Evolutionary conservation across 2,888 invertebrate species (phyloP).

Genomic region (Tipula unca): DNA sequence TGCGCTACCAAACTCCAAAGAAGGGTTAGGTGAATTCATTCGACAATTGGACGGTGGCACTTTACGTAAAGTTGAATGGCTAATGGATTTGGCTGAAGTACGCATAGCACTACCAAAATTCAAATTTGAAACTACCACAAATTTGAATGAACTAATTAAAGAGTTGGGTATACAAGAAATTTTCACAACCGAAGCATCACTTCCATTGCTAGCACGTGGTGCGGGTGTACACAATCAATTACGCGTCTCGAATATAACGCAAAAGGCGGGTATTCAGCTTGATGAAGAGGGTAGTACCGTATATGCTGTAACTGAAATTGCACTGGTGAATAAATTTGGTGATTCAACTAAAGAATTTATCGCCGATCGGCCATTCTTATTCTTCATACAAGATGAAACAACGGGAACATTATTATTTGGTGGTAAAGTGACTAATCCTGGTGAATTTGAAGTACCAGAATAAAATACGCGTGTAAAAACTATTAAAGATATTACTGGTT

Average conservation of each 20-base stretch:
- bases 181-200: slow-evolving; percentile 59
- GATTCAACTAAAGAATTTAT: slow-evolving; percentile 52
- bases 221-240: slow-evolving; percentile 45
- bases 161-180: slow-evolving; percentile 65
- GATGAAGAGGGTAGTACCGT: slow-evolving; percentile 67
- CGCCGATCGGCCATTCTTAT: slow-evolving; percentile 67
- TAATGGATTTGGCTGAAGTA: slow-evolving; percentile 51
- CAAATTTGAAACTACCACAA: slow-evolving; percentile 59
- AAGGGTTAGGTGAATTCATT: slow-evolving; percentile 52
- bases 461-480: background rate
- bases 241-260: slow-evolving; percentile 59
- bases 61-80: slow-evolving; percentile 49
- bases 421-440: slow-evolving; percentile 62
- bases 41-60: slow-evolving; percentile 47
- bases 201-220: slow-evolving; percentile 58
- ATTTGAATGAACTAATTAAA: slow-evolving; percentile 42
- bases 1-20: slow-evolving; percentile 55
- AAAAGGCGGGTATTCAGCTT: slow-evolving; percentile 67
- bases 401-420: slow-evolving; percentile 66
- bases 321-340: slow-evolving; percentile 66
- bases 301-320: slow-evolving; percentile 58
- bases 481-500: no score
- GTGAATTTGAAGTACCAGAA: slow-evolving; percentile 24
- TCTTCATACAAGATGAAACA: slow-evolving; percentile 68
- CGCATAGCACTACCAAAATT: slow-evolving; percentile 65